Percentiles rank a stretch among this genome's conserved stretches.
These are phyloP conservation scores for Gonioctena quinquepunctata DNA, from an alignment of 1,140 invertebrate genomes.

Conservation along the genomic window DNA sequence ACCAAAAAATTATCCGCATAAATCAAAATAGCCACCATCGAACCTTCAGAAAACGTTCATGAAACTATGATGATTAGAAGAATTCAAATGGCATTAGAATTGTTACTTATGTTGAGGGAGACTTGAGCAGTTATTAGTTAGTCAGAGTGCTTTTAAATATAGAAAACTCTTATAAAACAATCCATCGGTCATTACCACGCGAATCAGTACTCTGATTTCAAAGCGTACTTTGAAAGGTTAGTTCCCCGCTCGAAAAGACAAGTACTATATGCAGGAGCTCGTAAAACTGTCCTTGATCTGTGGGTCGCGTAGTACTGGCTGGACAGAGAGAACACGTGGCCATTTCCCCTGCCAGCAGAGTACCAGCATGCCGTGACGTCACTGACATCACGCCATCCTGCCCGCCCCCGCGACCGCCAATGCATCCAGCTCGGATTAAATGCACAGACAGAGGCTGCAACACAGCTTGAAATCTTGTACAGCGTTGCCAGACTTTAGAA, in stretches of 20 bases:
- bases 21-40: too few relatives aligned
- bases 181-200: too few relatives aligned
- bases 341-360: constrained; percentile 30
- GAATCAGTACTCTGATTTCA: too few relatives aligned
- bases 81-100: too few relatives aligned
- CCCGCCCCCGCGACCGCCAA: constrained; percentile 33
- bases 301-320: constrained; percentile 55
- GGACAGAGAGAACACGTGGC: constrained; percentile 53
- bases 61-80: too few relatives aligned
- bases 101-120: too few relatives aligned
- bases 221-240: too few relatives aligned
- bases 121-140: too few relatives aligned
- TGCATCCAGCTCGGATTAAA: constrained; percentile 44
- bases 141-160: too few relatives aligned
- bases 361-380: constrained; percentile 41
- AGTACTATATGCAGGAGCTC: constrained; percentile 54
- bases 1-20: too few relatives aligned
- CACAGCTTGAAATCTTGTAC: constrained; percentile 35
- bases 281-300: constrained; percentile 58
- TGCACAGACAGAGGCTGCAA: constrained; percentile 41
- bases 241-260: constrained; percentile 52
- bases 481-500: not conserved
- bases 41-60: too few relatives aligned
- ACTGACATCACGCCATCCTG: constrained; percentile 46
- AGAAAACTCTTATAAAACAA: too few relatives aligned